phyloP scores from a whole-genome alignment of 2,797 vertebrate species.

The Mallotus villosus region DNA sequence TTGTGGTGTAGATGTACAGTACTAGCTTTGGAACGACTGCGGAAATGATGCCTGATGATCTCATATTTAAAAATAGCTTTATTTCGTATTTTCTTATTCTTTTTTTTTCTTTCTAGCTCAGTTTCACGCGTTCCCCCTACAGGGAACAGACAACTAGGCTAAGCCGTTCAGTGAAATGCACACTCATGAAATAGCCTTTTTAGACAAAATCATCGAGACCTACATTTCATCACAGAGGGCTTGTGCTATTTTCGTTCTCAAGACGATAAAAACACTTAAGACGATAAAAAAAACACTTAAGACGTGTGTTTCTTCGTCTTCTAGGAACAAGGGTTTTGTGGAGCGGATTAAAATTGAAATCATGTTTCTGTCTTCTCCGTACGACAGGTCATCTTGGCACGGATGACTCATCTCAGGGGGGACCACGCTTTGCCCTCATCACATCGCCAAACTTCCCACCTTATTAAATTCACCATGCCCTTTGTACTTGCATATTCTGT shows the following conservation, averaged over 20 bases:
- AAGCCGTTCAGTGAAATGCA: constrained; percentile 29
- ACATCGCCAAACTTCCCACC: not conserved
- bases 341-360: too few species aligned
- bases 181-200: constrained; percentile 38
- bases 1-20: constrained; percentile 21
- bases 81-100: too few species aligned
- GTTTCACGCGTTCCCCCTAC: constrained; percentile 23
- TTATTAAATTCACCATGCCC: not conserved
- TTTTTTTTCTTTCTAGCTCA: constrained; percentile 27
- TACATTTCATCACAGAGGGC: too few species aligned
- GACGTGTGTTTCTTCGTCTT: too few species aligned
- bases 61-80: constrained; percentile 13
- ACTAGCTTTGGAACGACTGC: constrained; percentile 45
- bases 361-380: too few species aligned
- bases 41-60: constrained; percentile 20
- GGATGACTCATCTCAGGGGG: not conserved
- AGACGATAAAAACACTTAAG: too few species aligned
- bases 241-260: too few species aligned
- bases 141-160: constrained; percentile 4
- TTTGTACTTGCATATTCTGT: not conserved
- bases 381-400: not conserved
- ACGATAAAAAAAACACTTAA: too few species aligned
- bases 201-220: not conserved
- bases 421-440: not conserved
- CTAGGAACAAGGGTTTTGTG: too few species aligned